These are phyloP conservation scores for Callorhinus ursinus DNA, from an alignment of 2,113 vertebrate genomes.

Conservation along the genomic window DNA sequence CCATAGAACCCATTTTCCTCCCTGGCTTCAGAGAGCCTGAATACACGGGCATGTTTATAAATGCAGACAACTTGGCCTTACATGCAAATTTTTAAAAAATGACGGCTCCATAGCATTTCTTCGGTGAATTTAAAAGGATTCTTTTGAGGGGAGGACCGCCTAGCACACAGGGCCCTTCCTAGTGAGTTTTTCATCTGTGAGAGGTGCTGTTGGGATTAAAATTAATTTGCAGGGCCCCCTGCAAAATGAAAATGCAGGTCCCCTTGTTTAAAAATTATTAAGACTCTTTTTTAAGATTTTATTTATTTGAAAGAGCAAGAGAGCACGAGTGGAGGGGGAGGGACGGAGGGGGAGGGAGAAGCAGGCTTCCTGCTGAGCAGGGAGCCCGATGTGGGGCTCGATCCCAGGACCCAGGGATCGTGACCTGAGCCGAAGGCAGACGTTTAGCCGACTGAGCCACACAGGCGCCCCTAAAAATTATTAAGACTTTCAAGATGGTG, in stretches of 20 bases:
- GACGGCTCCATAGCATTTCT: neutral
- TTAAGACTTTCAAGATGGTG: neutral
- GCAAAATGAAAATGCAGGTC: neutral
- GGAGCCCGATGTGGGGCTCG: neutral
- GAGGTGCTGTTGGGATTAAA: neutral
- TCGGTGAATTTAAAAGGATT: neutral
- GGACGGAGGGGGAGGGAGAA: neutral
- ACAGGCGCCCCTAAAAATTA: neutral
- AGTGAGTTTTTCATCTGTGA: neutral
- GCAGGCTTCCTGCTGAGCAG: neutral
- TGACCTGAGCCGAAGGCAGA: neutral
- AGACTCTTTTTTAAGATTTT: neutral
- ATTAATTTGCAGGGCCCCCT: neutral
- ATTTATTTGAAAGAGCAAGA: neutral
- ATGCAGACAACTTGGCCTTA: neutral
- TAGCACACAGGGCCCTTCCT: neutral
- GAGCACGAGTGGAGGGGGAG: too few relatives aligned
- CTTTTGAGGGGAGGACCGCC: rapidly evolving
- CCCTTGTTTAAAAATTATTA: neutral
- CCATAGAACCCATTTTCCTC: neutral
- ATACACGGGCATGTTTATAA: neutral
- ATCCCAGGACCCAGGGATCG: neutral
- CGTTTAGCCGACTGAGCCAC: neutral
- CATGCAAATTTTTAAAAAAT: neutral
- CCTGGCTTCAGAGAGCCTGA: neutral